Conservation (phyloP, 2,888 invertebrate species). For the Nipponacmea schrenckii region DNA sequence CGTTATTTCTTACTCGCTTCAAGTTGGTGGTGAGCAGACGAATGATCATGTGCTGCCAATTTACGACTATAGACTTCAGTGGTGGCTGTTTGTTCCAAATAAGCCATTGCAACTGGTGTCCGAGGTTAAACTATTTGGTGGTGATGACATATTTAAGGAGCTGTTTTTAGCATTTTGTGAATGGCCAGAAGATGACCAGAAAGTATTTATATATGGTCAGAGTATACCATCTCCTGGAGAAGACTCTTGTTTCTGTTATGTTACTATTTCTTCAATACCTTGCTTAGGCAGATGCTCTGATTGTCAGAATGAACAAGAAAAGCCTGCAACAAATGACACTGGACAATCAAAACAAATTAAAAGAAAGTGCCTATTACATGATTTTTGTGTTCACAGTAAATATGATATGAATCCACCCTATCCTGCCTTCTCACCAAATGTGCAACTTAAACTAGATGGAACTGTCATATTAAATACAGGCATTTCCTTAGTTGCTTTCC, state of each 20-base stretch:
- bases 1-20: constrained; percentile 85
- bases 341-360: background rate
- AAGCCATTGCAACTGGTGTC: constrained; percentile 72
- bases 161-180: constrained; percentile 78
- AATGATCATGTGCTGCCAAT: constrained; percentile 46
- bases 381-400: constrained; percentile 90
- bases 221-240: constrained; percentile 59
- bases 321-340: background rate
- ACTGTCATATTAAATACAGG: constrained; percentile 86
- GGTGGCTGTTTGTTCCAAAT: constrained; percentile 75
- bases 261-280: constrained; percentile 78
- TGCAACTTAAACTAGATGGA: constrained; percentile 70
- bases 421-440: constrained; percentile 58
- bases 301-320: constrained; percentile 61
- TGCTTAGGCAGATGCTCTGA: constrained; percentile 75
- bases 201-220: constrained; percentile 77
- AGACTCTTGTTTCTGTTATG: constrained; percentile 71
- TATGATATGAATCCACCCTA: constrained; percentile 81
- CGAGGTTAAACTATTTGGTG: constrained; percentile 74
- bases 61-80: constrained; percentile 75
- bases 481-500: constrained; percentile 81
- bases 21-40: constrained; percentile 65
- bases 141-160: constrained; percentile 69
- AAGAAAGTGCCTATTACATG: constrained; percentile 81
- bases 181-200: constrained; percentile 77